phyloP scores from a whole-genome alignment of 1,140 invertebrate species.

The Hestina assimilis region DNA sequence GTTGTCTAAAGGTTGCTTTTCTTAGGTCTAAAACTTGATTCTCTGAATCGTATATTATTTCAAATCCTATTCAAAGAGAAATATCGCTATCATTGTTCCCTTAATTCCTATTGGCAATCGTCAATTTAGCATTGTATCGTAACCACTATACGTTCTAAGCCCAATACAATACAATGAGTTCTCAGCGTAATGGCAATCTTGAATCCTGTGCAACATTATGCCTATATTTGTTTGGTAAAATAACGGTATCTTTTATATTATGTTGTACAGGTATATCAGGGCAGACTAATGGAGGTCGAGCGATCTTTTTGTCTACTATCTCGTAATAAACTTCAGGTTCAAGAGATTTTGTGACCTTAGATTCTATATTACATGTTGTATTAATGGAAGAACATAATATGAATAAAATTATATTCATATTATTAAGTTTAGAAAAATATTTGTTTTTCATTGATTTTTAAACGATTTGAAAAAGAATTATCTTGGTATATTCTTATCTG shows the following conservation, averaged over 20 bases:
- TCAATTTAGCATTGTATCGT: constrained; percentile 7
- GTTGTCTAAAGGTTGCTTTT: too few relatives aligned
- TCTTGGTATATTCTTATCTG: too few relatives aligned
- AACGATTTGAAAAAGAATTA: too few relatives aligned
- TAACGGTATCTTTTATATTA: constrained; percentile 46
- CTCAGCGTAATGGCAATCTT: constrained; percentile 31
- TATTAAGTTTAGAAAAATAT: too few relatives aligned
- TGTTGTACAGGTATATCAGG: constrained; percentile 30
- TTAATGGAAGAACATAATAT: too few relatives aligned
- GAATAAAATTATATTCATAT: too few relatives aligned
- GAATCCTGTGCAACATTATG: constrained; percentile 36
- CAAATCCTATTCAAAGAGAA: background rate
- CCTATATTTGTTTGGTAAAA: constrained; percentile 38
- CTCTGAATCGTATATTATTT: too few relatives aligned
- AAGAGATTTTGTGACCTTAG: constrained; percentile 3
- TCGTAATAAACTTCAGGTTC: constrained; percentile 13
- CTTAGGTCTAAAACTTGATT: too few relatives aligned
- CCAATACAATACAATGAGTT: constrained; percentile 34
- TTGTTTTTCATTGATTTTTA: too few relatives aligned
- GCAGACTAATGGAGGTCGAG: constrained; percentile 29
- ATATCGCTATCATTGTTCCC: background rate
- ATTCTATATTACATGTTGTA: too few relatives aligned
- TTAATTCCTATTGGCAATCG: background rate
- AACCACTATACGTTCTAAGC: constrained; percentile 25
- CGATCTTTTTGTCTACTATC: constrained; percentile 28